Conservation (phyloP, 2,797 vertebrate species). For the Microtus californicus region DNA sequence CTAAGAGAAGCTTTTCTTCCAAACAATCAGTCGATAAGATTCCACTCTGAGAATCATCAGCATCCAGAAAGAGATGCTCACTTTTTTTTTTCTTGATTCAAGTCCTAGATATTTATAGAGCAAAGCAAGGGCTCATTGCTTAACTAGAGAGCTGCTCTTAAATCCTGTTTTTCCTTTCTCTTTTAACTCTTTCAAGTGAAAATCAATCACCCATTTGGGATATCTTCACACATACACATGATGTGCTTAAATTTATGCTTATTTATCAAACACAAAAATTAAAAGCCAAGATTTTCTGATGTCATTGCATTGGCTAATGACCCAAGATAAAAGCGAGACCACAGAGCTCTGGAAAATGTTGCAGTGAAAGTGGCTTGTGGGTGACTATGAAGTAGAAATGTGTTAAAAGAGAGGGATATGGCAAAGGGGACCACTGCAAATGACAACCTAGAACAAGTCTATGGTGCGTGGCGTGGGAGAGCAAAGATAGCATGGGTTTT, state of each 20-base stretch:
- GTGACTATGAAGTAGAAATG: not conserved
- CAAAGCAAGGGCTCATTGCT: slow-evolving; percentile 44
- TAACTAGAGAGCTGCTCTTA: not conserved
- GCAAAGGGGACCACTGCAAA: not conserved
- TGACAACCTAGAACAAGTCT: not conserved
- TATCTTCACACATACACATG: not conserved
- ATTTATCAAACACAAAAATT: slow-evolving; percentile 11
- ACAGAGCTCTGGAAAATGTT: not conserved
- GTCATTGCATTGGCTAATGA: not conserved
- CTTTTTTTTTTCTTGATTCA: slow-evolving; percentile 36
- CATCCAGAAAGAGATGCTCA: slow-evolving; percentile 40
- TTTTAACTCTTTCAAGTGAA: slow-evolving; percentile 60
- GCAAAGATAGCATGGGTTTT: not conserved
- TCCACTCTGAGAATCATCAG: slow-evolving; percentile 43
- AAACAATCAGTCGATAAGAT: slow-evolving; percentile 50
- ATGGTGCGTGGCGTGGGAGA: not conserved
- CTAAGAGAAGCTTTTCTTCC: slow-evolving; percentile 46
- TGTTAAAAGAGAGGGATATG: too few species aligned
- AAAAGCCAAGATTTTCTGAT: slow-evolving; percentile 25
- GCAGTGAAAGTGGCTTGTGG: not conserved
- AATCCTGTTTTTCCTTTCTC: not conserved
- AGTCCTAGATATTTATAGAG: slow-evolving; percentile 66
- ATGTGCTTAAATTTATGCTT: not conserved
- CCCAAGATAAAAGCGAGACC: not conserved
- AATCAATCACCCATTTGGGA: not conserved